Evolutionary conservation across 2,888 invertebrate genomes (phyloP), one percentile per base, ranked within the genome.

Genomic region (Mantis religiosa): DNA sequence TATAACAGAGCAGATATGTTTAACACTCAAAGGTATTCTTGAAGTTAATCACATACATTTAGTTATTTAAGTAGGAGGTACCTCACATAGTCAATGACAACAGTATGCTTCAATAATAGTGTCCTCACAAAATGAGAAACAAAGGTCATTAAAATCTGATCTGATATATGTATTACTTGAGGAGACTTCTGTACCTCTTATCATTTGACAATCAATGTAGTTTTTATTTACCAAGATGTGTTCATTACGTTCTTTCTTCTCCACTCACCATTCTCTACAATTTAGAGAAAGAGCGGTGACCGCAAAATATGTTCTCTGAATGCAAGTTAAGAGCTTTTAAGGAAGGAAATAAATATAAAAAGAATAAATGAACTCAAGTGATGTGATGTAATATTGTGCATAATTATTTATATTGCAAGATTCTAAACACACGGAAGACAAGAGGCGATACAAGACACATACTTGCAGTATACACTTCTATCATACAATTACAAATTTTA

Each of bases 401-500:
- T 71, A 71, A 71, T 71, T 71, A 71, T 71, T 71, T 71, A 71
- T 71, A 71, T 71, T 71, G 54, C 54, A 71, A 71, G 54, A 71
- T 71, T 71, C 54, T 71, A 71, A 41, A 47, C 86, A 87, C 87
- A 87, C 87, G 87, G 87, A 87, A 87, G 87, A 87, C 87, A 87
- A 82, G 41, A 87, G 87, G 34, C 54, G 6, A 71, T 71, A 71
- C 41, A 71, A 71, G n/a, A 85, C 34, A 41, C 84, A 84, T 30
- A 84, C 25, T 27, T 84, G 41, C 28, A 85, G n/a, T 15, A 27
- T 41, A 85, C 85, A 84, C 25, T 27, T 84, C 84, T 47, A 85
- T 54, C 15, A 27, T 41, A 85, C 85, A 85, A 27, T 85, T 25
- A 85, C 27, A 54, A 47, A 27, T 71, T 71, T 71, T 85, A 27